These are phyloP conservation scores for Cyprinus carpio DNA, from an alignment of 2,113 vertebrate genomes.

Conservation along the genomic window DNA sequence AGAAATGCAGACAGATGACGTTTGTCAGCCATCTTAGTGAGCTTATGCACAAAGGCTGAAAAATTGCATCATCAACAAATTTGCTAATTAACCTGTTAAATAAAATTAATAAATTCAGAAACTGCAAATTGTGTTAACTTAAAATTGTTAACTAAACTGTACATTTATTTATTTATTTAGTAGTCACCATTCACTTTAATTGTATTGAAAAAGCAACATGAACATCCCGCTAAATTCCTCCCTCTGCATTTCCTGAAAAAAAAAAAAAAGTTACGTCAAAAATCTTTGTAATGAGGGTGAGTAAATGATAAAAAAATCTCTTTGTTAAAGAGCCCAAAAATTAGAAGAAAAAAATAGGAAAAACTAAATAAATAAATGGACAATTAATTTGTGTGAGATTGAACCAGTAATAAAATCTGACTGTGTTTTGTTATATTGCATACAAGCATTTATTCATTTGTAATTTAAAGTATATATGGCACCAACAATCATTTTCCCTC, in stretches of 20 bases:
- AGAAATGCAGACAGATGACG: neutral
- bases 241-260: neutral
- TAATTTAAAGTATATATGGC: slow-evolving; percentile 14
- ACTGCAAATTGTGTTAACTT: neutral
- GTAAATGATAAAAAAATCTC: neutral
- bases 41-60: neutral
- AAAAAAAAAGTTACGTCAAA: neutral
- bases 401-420: neutral
- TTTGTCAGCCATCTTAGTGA: neutral
- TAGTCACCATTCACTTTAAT: neutral
- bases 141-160: neutral
- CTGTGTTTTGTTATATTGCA: neutral
- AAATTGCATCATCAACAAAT: too few species aligned
- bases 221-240: neutral
- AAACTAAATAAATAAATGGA: neutral
- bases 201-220: neutral
- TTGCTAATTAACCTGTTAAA: neutral
- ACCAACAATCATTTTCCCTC: slow-evolving; percentile 20
- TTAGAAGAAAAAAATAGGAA: too few species aligned
- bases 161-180: neutral
- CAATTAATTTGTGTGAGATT: neutral
- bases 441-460: neutral
- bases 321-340: neutral
- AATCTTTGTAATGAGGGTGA: neutral
- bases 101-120: neutral